Evolutionary conservation across 2,797 vertebrate species (phyloP).

Genomic region (Percopsis omiscomaycus): DNA sequence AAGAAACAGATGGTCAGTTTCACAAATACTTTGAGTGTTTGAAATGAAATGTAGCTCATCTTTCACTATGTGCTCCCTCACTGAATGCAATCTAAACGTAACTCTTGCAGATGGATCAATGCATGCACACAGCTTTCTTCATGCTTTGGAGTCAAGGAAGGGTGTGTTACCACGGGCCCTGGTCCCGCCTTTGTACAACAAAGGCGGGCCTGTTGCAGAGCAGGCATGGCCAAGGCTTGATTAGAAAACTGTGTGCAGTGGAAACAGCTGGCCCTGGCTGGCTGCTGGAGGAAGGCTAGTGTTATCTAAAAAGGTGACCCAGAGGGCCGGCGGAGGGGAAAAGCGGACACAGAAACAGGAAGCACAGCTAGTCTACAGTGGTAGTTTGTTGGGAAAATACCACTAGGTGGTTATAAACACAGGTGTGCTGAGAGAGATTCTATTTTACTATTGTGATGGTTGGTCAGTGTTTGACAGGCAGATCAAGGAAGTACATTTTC

Average conservation of each 20-base stretch:
- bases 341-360: constrained; percentile 68
- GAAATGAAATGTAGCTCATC: constrained; percentile 68
- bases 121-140: constrained; percentile 22
- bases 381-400: constrained; percentile 48
- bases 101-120: constrained; percentile 47
- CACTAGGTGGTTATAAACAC: constrained; percentile 33
- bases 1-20: constrained; percentile 72
- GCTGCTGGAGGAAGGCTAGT: constrained; percentile 38
- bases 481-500: too few relatives aligned
- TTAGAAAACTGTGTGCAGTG: constrained; percentile 64
- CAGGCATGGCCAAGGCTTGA: constrained; percentile 52
- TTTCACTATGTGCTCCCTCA: constrained; percentile 22
- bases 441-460: too few relatives aligned
- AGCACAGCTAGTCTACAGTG: constrained; percentile 33
- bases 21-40: constrained; percentile 69
- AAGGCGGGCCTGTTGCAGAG: constrained; percentile 52
- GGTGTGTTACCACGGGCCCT: constrained; percentile 31
- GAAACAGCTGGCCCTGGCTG: constrained; percentile 69
- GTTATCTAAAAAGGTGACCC: constrained; percentile 58
- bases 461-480: too few relatives aligned
- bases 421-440: constrained; percentile 41
- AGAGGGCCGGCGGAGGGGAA: constrained; percentile 52
- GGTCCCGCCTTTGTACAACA: constrained; percentile 53
- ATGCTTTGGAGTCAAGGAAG: constrained; percentile 33
- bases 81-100: constrained; percentile 59